A percentile compares a stretch with the other conserved stretches of the same genome.
phyloP scores from a whole-genome alignment of 2,797 vertebrate genomes.

The Periophthalmus magnuspinnatus region DNA sequence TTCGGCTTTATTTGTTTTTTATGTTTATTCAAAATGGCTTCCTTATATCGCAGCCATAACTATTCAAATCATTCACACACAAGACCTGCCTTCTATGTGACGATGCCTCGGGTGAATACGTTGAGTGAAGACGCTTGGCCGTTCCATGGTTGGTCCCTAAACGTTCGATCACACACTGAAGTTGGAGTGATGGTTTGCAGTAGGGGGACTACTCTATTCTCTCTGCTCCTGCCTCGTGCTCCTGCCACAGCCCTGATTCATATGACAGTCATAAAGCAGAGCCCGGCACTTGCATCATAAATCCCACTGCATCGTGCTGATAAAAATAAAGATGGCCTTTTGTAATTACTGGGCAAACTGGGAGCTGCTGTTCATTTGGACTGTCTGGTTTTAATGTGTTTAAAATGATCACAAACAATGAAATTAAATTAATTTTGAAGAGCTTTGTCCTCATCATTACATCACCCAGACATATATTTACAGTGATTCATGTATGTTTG shows the following conservation, averaged over 20 bases:
- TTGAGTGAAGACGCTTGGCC: not conserved
- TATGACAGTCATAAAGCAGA: constrained; percentile 66
- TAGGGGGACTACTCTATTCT: constrained; percentile 45
- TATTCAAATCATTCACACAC: no score
- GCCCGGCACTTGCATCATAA: constrained; percentile 55
- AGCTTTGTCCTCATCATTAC: no score
- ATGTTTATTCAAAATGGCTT: no score
- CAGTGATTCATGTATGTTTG: no score
- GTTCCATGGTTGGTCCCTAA: constrained; percentile 7
- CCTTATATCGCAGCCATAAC: no score
- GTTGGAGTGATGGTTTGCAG: constrained; percentile 37
- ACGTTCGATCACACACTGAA: constrained; percentile 4
- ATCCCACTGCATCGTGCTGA: constrained; percentile 43
- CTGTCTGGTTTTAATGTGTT: not conserved
- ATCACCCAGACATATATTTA: no score
- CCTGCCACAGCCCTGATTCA: constrained; percentile 52
- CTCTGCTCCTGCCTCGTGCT: constrained; percentile 42
- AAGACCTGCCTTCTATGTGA: no score
- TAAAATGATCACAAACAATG: not conserved
- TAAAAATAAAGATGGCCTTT: constrained; percentile 31
- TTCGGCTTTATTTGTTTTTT: no score
- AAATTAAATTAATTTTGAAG: no score
- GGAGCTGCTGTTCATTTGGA: not conserved
- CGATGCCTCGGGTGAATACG: not conserved
- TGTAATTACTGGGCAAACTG: constrained; percentile 11